These are phyloP conservation scores for Sebastes melanostomus DNA, from an alignment of 2,797 vertebrate species.

Conservation along the genomic window DNA sequence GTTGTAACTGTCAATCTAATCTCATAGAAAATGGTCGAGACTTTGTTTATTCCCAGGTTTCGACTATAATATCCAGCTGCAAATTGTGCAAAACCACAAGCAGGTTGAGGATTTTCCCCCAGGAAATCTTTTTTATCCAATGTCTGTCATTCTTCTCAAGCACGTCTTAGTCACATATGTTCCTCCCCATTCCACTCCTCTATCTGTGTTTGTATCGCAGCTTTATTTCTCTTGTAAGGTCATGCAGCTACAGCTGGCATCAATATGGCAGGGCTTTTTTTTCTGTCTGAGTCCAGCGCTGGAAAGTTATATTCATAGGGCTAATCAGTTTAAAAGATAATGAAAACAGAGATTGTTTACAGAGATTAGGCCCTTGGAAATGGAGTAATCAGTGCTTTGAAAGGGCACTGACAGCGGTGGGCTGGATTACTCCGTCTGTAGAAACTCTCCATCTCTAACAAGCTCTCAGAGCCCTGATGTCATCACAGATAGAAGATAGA, in stretches of 20 bases:
- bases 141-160: conserved; percentile 64
- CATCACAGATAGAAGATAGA: conserved; percentile 82
- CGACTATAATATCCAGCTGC: conserved; percentile 64
- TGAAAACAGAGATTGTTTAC: conserved; percentile 84
- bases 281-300: conserved; percentile 73
- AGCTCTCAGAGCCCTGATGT: conserved; percentile 79
- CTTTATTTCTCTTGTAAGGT: conserved; percentile 77
- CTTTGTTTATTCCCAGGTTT: conserved; percentile 63
- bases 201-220: conserved; percentile 76
- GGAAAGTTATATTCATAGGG: conserved; percentile 82
- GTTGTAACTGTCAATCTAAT: conserved; percentile 37
- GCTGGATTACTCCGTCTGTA: conserved; percentile 71
- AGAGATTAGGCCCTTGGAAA: conserved; percentile 80
- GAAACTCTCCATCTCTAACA: conserved; percentile 72
- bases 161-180: conserved; percentile 57
- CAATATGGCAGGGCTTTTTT: conserved; percentile 72
- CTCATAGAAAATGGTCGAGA: conserved; percentile 45
- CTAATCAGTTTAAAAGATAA: conserved; percentile 84
- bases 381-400: conserved; percentile 79
- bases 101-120: conserved; percentile 60
- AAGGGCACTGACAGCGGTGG: conserved; percentile 75
- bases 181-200: conserved; percentile 39
- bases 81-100: conserved; percentile 78
- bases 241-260: conserved; percentile 82
- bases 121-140: conserved; percentile 50